Evolutionary conservation across 2,113 vertebrate genomes (phyloP), one percentile per base, ranked within the genome.

Genomic region (Aegypius monachus): DNA sequence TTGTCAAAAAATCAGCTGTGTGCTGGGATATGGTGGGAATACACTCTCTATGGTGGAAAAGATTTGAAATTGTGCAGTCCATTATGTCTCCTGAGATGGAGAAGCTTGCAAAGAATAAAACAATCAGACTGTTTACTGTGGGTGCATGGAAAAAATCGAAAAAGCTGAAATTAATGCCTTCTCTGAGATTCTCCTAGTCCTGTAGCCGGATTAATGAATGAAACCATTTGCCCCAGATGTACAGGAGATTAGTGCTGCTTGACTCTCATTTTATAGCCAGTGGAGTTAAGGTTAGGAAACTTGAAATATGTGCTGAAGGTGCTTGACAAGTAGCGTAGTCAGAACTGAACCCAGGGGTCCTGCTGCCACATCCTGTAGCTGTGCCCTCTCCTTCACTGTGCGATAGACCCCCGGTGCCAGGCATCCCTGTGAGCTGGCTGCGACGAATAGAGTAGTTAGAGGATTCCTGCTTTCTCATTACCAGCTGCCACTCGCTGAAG

Each of bases 381-480:
- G 1, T 42, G 38, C 19, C 12, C 5, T 17, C 34, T 79, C 47
- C 52, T 68, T 81, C 36, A 11, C 40, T 80, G 31, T 7, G 7
- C 2, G 0, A 9, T 11, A 32, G 59, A 45, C 3, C 0, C 9
- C 29, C 0, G 0, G 45, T 48, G 58, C 29, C 0, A 16, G 61
- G 25, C 66, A 48, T 58, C 36, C 36, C 80, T 36, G 63, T n/a
- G 72, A 77, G 45, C 74, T 43, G 52, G 7, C 43, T 86, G 47
- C 0, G 2, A 83, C 40, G 47, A 74, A 34, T 0, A 48, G 18
- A 59, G 16, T 19, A 31, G 10, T 72, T 91, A 27, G 0, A 61
- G 53, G 73, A 70, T 91, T 93, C 65, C 48, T n/a, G 40, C 16
- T 65, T 65, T 84, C 52, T 88, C 58, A 2, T 45, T 40, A 52